These are phyloP conservation scores for Isaurus tuberculatus DNA, from an alignment of 92 coral and sea anemone genomes.

Conservation along the genomic window DNA sequence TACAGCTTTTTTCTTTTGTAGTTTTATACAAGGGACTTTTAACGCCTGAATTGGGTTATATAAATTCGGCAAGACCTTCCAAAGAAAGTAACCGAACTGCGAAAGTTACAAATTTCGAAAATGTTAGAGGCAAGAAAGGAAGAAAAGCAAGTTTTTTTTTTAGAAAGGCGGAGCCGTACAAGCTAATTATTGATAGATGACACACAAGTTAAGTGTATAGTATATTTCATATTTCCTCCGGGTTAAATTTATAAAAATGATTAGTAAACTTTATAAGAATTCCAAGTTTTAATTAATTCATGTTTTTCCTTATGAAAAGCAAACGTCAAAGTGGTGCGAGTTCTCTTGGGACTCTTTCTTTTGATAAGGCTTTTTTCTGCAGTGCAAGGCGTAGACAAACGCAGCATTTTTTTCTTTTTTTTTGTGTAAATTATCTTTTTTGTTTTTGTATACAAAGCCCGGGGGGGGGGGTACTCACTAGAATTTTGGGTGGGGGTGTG, in stretches of 20 bases:
- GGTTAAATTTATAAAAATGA: too few relatives aligned
- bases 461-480: too few relatives aligned
- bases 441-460: too few relatives aligned
- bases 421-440: not conserved
- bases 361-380: not conserved
- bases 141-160: constrained; percentile 39
- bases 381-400: not conserved
- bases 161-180: constrained; percentile 47
- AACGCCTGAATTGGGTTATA: too few relatives aligned
- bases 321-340: too few relatives aligned
- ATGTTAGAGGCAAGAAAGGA: constrained; percentile 41
- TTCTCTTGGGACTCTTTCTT: not conserved
- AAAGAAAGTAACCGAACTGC: constrained; percentile 6
- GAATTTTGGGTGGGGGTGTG: too few relatives aligned
- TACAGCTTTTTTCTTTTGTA: not conserved
- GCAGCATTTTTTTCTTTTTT: not conserved
- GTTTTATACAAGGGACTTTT: too few relatives aligned
- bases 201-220: constrained; percentile 8
- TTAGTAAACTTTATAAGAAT: too few relatives aligned
- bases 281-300: too few relatives aligned
- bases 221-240: not conserved
- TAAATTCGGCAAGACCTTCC: constrained; percentile 54
- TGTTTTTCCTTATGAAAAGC: too few relatives aligned
- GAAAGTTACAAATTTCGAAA: constrained; percentile 38
- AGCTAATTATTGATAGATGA: constrained; percentile 28